Evolutionary conservation across 2,888 invertebrate species (phyloP).

Genomic region (Biston stratarius): DNA sequence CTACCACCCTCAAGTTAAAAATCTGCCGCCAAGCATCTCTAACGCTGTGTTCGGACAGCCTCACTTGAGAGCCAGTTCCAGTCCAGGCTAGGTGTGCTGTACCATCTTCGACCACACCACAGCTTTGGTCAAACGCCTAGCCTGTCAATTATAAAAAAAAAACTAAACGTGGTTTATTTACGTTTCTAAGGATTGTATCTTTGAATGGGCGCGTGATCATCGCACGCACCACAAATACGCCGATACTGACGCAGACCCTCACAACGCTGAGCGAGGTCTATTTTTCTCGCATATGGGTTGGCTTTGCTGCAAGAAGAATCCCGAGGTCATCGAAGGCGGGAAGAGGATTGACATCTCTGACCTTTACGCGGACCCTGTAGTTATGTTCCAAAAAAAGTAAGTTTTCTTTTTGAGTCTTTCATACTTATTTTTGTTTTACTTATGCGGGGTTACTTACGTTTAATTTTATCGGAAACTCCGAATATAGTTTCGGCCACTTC

Average conservation of each 20-base stretch:
- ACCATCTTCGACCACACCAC: no score
- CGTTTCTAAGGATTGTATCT: conserved; percentile 84
- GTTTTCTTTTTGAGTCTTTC: conserved; percentile 42
- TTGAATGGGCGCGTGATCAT: conserved; percentile 90
- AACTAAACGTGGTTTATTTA: background rate
- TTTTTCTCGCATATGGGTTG: conserved; percentile 98
- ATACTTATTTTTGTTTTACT: no score
- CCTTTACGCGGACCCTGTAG: conserved; percentile 93
- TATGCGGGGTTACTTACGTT: no score
- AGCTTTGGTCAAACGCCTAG: no score
- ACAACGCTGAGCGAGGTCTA: conserved; percentile 95
- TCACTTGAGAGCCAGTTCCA: no score
- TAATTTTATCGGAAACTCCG: no score
- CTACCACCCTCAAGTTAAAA: no score
- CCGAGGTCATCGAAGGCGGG: conserved; percentile 93
- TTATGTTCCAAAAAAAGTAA: conserved; percentile 94
- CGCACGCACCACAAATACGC: conserved; percentile 96
- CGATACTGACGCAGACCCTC: conserved; percentile 96
- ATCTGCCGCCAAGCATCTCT: no score
- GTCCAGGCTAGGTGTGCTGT: no score
- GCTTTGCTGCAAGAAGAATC: conserved; percentile 95
- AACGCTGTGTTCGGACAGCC: no score
- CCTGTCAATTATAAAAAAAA: no score
- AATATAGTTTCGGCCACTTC: no score
- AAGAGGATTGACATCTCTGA: conserved; percentile 93